Percentiles rank a stretch among this genome's conserved stretches.
These are phyloP conservation scores for Argentina silus DNA, from an alignment of 2,797 vertebrate species.

Conservation along the genomic window DNA sequence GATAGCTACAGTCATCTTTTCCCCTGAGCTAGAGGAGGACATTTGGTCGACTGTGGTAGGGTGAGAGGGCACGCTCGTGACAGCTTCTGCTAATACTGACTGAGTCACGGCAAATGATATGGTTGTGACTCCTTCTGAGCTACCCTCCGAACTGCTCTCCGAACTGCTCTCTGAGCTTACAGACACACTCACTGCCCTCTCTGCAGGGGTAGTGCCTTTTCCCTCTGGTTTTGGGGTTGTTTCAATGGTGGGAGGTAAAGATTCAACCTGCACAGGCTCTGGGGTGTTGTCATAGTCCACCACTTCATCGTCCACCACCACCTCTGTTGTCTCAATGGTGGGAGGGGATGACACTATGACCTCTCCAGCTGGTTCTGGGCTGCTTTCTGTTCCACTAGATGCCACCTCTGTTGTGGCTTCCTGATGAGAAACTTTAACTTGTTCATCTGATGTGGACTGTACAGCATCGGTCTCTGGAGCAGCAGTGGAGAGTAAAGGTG, in stretches of 20 bases:
- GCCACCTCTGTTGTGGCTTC: constrained; percentile 15
- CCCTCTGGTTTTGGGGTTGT: constrained; percentile 12
- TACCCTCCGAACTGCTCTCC: constrained; percentile 37
- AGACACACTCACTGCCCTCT: not conserved
- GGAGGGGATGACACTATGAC: constrained; percentile 10
- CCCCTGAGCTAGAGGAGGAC: constrained; percentile 35
- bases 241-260: constrained; percentile 14
- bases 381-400: constrained; percentile 25
- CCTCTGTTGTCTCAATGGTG: not conserved
- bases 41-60: not conserved
- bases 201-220: constrained; percentile 13
- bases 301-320: not conserved
- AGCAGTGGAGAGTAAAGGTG: constrained; percentile 5
- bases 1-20: constrained; percentile 28
- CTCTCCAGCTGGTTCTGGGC: constrained; percentile 6
- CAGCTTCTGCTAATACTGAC: constrained; percentile 15
- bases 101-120: constrained; percentile 19
- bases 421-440: constrained; percentile 19
- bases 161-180: constrained; percentile 14
- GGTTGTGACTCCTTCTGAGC: constrained; percentile 11
- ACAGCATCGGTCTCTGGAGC: constrained; percentile 21
- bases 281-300: not conserved
- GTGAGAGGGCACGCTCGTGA: constrained; percentile 22
- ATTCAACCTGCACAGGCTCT: constrained; percentile 1
- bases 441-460: constrained; percentile 22